Evolutionary conservation across 2,113 vertebrate genomes (phyloP).

Genomic region (Halichoeres trimaculatus): DNA sequence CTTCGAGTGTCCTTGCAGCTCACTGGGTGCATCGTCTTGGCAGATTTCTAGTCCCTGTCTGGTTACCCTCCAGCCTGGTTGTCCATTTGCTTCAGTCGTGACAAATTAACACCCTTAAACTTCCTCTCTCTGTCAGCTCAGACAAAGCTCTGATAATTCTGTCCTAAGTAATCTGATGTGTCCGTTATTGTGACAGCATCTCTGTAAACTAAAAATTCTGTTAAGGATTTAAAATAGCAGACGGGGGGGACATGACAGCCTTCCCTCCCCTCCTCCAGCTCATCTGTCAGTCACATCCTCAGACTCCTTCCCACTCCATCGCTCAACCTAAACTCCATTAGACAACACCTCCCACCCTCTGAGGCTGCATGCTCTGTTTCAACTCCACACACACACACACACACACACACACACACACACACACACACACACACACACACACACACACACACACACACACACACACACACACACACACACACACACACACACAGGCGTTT

Average conservation of each 20-base stretch:
- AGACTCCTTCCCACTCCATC: constrained; percentile 55
- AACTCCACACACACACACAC: not conserved
- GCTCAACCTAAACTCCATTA: constrained; percentile 48
- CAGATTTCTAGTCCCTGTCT: not conserved
- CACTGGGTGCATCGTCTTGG: not conserved
- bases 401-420: constrained; percentile 7
- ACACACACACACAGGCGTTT: too few species aligned
- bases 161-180: constrained; percentile 30
- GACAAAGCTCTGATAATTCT: constrained; percentile 25
- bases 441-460: too few species aligned
- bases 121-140: constrained; percentile 40
- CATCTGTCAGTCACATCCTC: constrained; percentile 57
- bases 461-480: too few species aligned
- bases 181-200: constrained; percentile 20
- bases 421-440: too few species aligned
- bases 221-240: constrained; percentile 49
- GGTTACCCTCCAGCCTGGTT: not conserved
- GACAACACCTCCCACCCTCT: constrained; percentile 52
- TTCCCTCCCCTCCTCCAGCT: constrained; percentile 49
- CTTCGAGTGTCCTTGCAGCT: not conserved
- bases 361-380: constrained; percentile 7
- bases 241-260: constrained; percentile 42
- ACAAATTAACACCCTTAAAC: constrained; percentile 52
- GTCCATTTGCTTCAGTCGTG: not conserved
- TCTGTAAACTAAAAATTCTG: constrained; percentile 13